Evolutionary conservation across 2,888 invertebrate species (phyloP), one percentile per base, ranked within the genome.

Genomic region (Dastarcus helophoroides): DNA sequence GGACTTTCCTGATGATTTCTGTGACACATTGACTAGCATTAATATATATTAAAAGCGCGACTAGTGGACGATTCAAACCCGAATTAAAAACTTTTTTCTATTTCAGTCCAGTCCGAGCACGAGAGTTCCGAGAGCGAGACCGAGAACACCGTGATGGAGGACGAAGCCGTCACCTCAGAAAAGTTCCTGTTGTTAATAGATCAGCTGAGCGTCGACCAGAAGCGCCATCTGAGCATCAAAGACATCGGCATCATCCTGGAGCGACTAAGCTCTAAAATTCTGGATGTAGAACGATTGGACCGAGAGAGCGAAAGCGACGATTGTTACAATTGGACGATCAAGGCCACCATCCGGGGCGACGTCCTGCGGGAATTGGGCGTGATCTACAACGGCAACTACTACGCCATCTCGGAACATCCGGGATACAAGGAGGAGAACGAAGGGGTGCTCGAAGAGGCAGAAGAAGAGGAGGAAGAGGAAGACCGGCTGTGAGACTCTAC

Each of bases 261-360:
- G 63, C 71, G 90, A 50, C 75, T 91, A 51, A 88, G 80, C 63
- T 88, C 89, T 38, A 91, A 90, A 66, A 91, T 91, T 50, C 71
- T 91, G 42, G 91, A 91, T 66, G 90, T 91, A 47, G 90, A 91
- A 66, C 74, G 88, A 45, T 68, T 91, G 47, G 89, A 90, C 62
- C 74, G 91, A 36, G 90, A 91, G 62, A 83, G 82, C 48, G 90
- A 90, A 62, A 85, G 85, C 60, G 86, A 86, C 63, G 89, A 90
- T 63, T 88, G 88, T 60, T 88, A 88, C 71, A 89, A 90, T 65
- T 91, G 91, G 91, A 90, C 90, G 63, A 91, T 91, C 67, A 90
- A 89, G 65, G 91, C 91, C 51, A 85, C 89, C 49, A 90, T 91
- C 57, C 72, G 88, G 39, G 91, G 91, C 30, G 89, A 90, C 63